A percentile compares a stretch with the other conserved stretches of the same genome.
Conservation (phyloP, 2,888 invertebrate genomes). For the Lypha dubia region DNA sequence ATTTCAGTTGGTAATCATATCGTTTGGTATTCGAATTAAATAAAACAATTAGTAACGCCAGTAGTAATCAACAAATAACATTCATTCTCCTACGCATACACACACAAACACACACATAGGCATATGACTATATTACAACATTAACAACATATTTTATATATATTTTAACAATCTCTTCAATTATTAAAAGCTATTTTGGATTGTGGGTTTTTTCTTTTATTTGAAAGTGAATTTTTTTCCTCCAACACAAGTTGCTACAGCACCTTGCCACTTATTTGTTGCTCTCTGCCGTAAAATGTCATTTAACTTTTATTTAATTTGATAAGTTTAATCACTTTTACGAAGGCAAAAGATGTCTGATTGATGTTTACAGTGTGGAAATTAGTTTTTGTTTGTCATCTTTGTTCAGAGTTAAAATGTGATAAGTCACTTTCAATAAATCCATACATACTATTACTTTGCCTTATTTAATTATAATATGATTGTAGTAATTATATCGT, state of each 20-base stretch:
- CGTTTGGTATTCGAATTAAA: conserved; percentile 41
- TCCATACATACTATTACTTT: no score
- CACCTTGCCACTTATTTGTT: conserved; percentile 40
- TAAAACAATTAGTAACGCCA: conserved; percentile 80
- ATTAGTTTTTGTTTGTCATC: conserved; percentile 32
- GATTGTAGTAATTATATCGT: no score
- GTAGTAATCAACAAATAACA: conserved; percentile 24
- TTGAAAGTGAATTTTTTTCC: conserved; percentile 21
- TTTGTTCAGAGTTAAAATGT: conserved; percentile 27
- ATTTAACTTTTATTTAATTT: conserved; percentile 62
- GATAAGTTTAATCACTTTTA: conserved; percentile 15
- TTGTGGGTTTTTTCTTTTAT: background rate
- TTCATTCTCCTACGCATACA: background rate
- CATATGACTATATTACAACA: conserved; percentile 8
- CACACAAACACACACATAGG: background rate
- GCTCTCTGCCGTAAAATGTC: conserved; percentile 58
- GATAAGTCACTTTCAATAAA: conserved; percentile 18
- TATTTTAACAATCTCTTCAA: background rate
- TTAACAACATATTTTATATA: background rate
- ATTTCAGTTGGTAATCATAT: conserved; percentile 46
- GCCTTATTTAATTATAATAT: background rate
- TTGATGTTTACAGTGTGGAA: conserved; percentile 31
- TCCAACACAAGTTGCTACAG: conserved; percentile 17
- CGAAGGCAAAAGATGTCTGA: background rate
- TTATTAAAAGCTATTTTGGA: background rate